These are phyloP conservation scores for Trachythela sp. DNA, from an alignment of 64 coral and sea anemone genomes.

Conservation along the genomic window DNA sequence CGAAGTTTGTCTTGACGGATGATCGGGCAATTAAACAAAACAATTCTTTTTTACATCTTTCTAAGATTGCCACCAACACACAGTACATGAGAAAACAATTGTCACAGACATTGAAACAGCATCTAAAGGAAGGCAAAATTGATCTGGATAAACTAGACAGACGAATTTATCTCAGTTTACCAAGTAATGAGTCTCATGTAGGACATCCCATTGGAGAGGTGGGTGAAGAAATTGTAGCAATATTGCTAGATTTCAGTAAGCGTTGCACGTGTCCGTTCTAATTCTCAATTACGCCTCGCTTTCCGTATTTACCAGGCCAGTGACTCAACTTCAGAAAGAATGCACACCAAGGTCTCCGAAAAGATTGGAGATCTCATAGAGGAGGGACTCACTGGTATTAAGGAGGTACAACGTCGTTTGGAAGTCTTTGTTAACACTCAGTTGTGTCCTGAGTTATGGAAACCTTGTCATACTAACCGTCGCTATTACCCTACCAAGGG, in stretches of 20 bases:
- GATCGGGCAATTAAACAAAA: background rate
- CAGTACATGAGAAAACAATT: background rate
- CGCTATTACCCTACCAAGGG: background rate
- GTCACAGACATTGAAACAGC: background rate
- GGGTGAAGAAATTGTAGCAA: background rate
- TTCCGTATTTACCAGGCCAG: too few relatives aligned
- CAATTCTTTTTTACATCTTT: background rate
- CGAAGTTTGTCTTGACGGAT: background rate
- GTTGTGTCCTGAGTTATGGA: slow-evolving; percentile 10
- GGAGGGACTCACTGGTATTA: background rate
- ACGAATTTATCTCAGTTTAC: slow-evolving; percentile 20
- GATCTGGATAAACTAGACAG: background rate
- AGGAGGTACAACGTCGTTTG: background rate
- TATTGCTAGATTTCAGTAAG: too few relatives aligned
- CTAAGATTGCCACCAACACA: background rate
- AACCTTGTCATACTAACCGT: background rate
- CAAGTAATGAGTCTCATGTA: background rate
- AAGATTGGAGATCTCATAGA: background rate
- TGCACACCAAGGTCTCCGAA: slow-evolving; percentile 1
- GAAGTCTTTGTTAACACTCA: background rate
- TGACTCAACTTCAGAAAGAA: background rate
- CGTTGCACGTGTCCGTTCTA: too few relatives aligned
- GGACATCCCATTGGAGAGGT: background rate
- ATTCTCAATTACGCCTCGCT: too few relatives aligned
- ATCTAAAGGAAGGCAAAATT: background rate